Conservation (phyloP, 2,888 invertebrate genomes). For the Salticus scenicus region DNA sequence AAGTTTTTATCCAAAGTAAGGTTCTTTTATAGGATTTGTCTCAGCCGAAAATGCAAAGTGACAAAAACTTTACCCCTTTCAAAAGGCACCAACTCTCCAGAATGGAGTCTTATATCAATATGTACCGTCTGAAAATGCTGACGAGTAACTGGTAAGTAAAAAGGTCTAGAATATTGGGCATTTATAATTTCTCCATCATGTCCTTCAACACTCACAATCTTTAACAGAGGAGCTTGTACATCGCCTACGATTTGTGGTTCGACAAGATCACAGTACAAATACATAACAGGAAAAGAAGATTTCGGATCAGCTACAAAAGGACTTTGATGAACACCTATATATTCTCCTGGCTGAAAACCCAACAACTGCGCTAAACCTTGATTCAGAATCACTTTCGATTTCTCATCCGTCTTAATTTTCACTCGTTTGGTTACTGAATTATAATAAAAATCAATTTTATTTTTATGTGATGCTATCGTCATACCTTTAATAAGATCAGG, state of each 20-base stretch:
- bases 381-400: background rate
- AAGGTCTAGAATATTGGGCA: constrained; percentile 3
- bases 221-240: background rate
- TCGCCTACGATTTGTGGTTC: background rate
- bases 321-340: background rate
- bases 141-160: constrained; percentile 23
- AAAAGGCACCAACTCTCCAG: constrained; percentile 25
- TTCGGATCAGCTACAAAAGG: background rate
- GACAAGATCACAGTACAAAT: background rate
- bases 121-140: constrained; percentile 19
- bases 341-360: background rate
- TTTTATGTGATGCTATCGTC: background rate
- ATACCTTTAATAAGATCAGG: background rate
- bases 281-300: background rate
- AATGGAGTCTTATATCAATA: background rate
- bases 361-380: no score
- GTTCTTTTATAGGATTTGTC: background rate
- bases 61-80: constrained; percentile 29
- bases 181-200: constrained; percentile 16
- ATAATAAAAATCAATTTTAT: background rate
- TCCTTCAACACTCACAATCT: constrained; percentile 22
- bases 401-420: background rate
- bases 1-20: no score
- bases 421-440: background rate
- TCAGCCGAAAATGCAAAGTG: constrained; percentile 19